These are phyloP conservation scores for Spheniscus mendiculus DNA, from an alignment of 2,113 vertebrate genomes.

Conservation along the genomic window DNA sequence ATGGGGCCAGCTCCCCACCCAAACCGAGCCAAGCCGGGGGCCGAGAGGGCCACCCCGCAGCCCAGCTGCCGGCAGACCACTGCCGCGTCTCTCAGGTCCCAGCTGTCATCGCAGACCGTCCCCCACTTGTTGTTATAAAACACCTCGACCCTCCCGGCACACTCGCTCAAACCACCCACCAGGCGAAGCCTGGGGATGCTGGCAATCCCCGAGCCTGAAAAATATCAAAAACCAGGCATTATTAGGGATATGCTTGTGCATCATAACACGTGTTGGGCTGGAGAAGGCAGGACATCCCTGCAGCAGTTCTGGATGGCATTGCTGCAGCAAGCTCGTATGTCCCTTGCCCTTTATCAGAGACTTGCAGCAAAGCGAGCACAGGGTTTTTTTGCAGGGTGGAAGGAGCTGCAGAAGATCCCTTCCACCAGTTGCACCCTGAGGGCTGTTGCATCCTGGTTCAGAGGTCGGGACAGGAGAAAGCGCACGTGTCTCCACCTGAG, in stretches of 20 bases:
- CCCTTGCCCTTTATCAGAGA: neutral
- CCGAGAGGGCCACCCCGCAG: neutral
- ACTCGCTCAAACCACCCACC: neutral
- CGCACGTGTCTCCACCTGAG: fast-evolving
- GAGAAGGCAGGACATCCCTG: neutral
- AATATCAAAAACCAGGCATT: neutral
- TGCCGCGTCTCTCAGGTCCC: neutral
- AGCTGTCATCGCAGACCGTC: conserved; percentile 34
- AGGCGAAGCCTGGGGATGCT: conserved; percentile 31
- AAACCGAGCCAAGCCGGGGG: neutral
- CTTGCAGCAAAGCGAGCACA: neutral
- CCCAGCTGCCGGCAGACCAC: conserved; percentile 41
- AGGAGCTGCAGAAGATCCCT: neutral
- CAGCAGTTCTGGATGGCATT: fast-evolving
- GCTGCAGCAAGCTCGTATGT: fast-evolving
- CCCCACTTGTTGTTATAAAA: conserved; percentile 67
- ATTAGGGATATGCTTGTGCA: no score
- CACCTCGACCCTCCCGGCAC: conserved; percentile 69
- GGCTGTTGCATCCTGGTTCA: neutral
- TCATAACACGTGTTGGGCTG: no score
- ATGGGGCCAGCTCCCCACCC: fast-evolving
- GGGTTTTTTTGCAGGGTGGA: neutral
- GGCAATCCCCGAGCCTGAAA: neutral
- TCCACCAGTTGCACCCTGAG: neutral
- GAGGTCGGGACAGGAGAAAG: neutral